These are phyloP conservation scores for Zaprionus capensis DNA, from an alignment of 1,140 invertebrate species.

Conservation along the genomic window DNA sequence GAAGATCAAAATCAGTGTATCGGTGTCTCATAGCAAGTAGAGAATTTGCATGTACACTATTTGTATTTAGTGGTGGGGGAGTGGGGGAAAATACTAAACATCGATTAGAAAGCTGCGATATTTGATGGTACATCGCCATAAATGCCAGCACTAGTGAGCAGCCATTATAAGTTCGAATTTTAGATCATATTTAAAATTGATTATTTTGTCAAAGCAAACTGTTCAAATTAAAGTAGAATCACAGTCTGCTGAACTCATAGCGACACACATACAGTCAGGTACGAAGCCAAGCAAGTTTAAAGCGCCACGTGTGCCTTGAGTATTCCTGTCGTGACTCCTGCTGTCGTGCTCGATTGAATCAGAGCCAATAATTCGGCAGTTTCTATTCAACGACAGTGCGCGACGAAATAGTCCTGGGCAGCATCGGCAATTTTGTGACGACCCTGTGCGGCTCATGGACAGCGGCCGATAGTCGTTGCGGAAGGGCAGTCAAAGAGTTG, in stretches of 20 bases:
- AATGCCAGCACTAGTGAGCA: too few species aligned
- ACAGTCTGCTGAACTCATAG: background rate
- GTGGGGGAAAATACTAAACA: too few species aligned
- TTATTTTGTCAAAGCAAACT: slow-evolving; percentile 2
- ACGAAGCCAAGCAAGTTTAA: slow-evolving; percentile 33
- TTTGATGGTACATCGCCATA: too few species aligned
- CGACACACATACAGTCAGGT: background rate
- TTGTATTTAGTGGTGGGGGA: background rate
- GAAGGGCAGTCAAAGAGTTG: slow-evolving; percentile 58
- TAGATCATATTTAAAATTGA: background rate
- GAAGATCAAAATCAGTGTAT: background rate
- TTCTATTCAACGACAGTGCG: slow-evolving; percentile 71
- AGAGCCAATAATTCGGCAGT: slow-evolving; percentile 79
- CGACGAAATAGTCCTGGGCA: slow-evolving; percentile 48
- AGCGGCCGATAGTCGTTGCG: background rate
- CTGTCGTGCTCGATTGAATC: slow-evolving; percentile 72
- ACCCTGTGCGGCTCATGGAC: slow-evolving; percentile 9
- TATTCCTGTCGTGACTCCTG: slow-evolving; percentile 13
- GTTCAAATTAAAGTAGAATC: slow-evolving; percentile 12
- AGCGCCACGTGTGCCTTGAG: slow-evolving; percentile 12
- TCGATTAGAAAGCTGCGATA: too few species aligned
- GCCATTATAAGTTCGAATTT: too few species aligned
- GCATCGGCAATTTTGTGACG: slow-evolving; percentile 35
- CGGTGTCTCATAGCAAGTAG: background rate
- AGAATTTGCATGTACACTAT: background rate